phyloP scores from a whole-genome alignment of 2,113 vertebrate species.

The Crotalus helleri region DNA sequence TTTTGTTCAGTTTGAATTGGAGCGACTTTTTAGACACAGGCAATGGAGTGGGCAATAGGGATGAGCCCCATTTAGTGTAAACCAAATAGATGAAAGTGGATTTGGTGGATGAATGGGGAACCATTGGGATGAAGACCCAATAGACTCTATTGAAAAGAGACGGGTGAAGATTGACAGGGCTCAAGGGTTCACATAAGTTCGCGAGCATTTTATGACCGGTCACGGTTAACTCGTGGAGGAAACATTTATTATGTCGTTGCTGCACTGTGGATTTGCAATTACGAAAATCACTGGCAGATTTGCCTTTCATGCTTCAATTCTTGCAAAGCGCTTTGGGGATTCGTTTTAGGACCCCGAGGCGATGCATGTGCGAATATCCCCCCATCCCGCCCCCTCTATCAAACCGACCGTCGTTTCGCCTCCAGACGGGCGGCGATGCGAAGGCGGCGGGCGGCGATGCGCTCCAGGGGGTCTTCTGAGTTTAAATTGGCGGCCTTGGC shows the following conservation, averaged over 20 bases:
- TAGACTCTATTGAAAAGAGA: background rate
- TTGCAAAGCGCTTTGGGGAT: background rate
- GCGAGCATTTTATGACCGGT: background rate
- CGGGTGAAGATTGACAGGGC: background rate
- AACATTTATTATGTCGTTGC: background rate
- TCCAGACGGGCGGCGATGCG: slow-evolving; percentile 67
- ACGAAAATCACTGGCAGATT: background rate
- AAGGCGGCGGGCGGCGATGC: slow-evolving; percentile 71
- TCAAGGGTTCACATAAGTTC: background rate
- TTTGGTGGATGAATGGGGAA: background rate
- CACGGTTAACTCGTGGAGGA: background rate
- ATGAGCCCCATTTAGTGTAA: background rate
- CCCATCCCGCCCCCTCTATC: background rate
- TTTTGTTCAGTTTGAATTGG: background rate
- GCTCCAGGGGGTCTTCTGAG: slow-evolving; percentile 61
- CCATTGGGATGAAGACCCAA: background rate
- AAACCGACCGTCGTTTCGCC: slow-evolving; percentile 64
- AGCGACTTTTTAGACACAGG: background rate
- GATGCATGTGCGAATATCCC: background rate
- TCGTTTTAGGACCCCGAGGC: background rate
- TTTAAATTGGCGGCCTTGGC: slow-evolving; percentile 19
- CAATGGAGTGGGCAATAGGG: background rate
- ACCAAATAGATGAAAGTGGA: background rate
- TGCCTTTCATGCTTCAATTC: background rate
- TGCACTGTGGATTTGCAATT: background rate